Evolutionary conservation across 1,140 invertebrate species (phyloP).

Genomic region (Drosophila elegans): DNA sequence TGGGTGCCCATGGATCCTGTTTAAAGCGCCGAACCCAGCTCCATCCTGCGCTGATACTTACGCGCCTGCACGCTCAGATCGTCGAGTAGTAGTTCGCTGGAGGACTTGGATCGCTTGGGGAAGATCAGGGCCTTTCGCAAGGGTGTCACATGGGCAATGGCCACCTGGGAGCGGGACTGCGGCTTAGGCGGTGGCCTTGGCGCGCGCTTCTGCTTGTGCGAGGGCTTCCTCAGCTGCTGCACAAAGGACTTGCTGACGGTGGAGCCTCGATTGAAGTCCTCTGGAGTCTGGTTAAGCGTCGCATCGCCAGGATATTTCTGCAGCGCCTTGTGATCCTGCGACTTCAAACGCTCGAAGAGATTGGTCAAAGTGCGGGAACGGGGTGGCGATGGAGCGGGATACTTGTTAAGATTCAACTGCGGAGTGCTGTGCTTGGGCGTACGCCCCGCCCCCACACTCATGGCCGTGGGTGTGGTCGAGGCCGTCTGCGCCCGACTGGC

Average conservation of each 20-base stretch:
- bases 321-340: constrained; percentile 60
- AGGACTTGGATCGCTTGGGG: constrained; percentile 74
- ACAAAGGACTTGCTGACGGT: constrained; percentile 84
- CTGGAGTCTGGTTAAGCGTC: constrained; percentile 48
- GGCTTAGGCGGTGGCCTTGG: constrained; percentile 70
- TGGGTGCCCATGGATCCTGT: constrained; percentile 12
- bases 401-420: constrained; percentile 60
- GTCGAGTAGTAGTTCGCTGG: constrained; percentile 75
- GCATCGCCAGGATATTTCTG: constrained; percentile 67
- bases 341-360: constrained; percentile 74
- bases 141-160: constrained; percentile 63
- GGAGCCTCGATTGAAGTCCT: constrained; percentile 78
- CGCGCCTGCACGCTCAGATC: constrained; percentile 72
- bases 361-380: constrained; percentile 72
- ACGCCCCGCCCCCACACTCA: constrained; percentile 26
- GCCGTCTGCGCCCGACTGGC: constrained; percentile 62
- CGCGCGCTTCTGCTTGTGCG: constrained; percentile 67
- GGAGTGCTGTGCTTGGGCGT: constrained; percentile 69
- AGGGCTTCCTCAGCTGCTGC: constrained; percentile 62
- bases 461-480: constrained; percentile 56
- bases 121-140: constrained; percentile 72
- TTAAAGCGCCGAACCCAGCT: constrained; percentile 68
- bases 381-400: constrained; percentile 58
- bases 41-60: constrained; percentile 71
- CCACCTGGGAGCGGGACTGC: constrained; percentile 63